phyloP scores from a whole-genome alignment of 2,888 invertebrate species.

The Malacosoma neustria region DNA sequence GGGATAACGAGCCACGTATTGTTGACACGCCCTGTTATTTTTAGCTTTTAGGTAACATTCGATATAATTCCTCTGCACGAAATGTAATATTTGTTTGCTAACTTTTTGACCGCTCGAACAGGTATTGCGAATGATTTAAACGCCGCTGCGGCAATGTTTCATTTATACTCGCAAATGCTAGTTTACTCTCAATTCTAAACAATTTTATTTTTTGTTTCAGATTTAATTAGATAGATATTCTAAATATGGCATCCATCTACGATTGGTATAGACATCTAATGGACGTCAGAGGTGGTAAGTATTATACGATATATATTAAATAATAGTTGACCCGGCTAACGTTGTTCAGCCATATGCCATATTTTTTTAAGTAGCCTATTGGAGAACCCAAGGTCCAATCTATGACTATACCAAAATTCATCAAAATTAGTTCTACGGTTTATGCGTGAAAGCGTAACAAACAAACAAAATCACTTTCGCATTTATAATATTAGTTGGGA shows the following conservation, averaged over 20 bases:
- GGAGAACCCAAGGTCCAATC: too few relatives aligned
- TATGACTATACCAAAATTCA: too few relatives aligned
- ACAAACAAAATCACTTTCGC: too few relatives aligned
- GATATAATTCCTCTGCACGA: neutral
- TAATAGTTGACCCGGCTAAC: too few relatives aligned
- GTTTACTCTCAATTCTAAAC: too few relatives aligned
- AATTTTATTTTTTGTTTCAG: conserved; percentile 46
- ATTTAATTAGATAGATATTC: conserved; percentile 46
- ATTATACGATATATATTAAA: conserved; percentile 2
- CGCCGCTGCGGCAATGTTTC: neutral
- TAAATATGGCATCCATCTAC: conserved; percentile 76
- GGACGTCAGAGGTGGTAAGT: conserved; percentile 83
- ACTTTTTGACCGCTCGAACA: neutral
- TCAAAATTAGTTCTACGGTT: too few relatives aligned
- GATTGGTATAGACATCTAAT: conserved; percentile 82
- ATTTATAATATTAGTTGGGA: too few relatives aligned
- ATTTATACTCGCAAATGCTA: too few relatives aligned
- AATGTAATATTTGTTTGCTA: neutral
- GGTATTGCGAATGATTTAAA: neutral
- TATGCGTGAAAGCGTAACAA: too few relatives aligned
- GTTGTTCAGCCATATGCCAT: too few relatives aligned
- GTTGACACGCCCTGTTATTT: neutral
- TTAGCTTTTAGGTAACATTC: neutral
- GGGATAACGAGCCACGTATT: neutral
- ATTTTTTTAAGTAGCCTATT: too few relatives aligned